phyloP scores from a whole-genome alignment of 2,888 invertebrate genomes.

The Muscina levida region DNA sequence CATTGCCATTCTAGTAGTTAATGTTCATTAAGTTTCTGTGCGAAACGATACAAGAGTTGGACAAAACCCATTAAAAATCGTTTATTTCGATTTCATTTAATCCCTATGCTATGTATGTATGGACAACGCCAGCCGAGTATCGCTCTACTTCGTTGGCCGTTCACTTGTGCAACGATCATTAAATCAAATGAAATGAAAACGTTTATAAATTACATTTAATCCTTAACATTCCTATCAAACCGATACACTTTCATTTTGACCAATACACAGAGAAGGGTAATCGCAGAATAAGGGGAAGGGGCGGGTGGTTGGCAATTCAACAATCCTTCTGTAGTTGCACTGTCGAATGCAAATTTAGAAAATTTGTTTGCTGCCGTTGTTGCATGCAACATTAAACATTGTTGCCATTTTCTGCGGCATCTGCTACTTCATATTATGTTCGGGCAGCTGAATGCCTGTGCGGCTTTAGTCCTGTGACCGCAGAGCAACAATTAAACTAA shows the following conservation, averaged over 20 bases:
- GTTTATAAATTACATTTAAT: constrained; percentile 80
- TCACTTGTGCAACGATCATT: constrained; percentile 50
- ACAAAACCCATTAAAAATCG: constrained; percentile 78
- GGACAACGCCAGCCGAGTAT: background rate
- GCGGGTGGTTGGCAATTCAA: background rate
- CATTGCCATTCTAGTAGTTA: constrained; percentile 27
- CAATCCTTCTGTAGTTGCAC: constrained; percentile 34
- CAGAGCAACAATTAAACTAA: constrained; percentile 80
- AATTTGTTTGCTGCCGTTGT: constrained; percentile 49
- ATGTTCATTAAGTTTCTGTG: constrained; percentile 57
- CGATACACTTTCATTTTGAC: constrained; percentile 51
- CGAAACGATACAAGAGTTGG: constrained; percentile 49
- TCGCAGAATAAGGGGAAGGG: background rate
- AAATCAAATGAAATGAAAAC: constrained; percentile 69
- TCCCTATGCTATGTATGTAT: constrained; percentile 71
- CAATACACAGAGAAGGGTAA: background rate
- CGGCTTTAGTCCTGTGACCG: constrained; percentile 46
- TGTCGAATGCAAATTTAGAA: constrained; percentile 41
- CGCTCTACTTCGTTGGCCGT: background rate
- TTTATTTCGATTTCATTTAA: constrained; percentile 80
- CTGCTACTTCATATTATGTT: background rate
- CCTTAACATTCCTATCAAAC: constrained; percentile 69
- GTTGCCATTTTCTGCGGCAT: constrained; percentile 23
- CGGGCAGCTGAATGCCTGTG: background rate
- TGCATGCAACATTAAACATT: constrained; percentile 46